These are phyloP conservation scores for Hippoglossus hippoglossus DNA, from an alignment of 2,797 vertebrate species.

Conservation along the genomic window DNA sequence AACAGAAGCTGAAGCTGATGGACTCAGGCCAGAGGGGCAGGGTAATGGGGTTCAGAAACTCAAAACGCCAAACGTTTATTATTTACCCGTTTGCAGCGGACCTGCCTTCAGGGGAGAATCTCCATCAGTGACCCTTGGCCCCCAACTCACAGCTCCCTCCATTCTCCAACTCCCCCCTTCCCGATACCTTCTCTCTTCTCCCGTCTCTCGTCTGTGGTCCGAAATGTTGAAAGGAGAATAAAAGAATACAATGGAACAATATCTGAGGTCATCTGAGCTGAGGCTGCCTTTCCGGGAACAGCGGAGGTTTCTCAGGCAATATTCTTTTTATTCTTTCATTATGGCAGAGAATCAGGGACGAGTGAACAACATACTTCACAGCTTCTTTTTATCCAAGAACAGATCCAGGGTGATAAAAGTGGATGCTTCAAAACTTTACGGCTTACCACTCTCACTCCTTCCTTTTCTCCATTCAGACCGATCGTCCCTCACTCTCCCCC, in stretches of 20 bases:
- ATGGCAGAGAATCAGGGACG: slow-evolving; percentile 57
- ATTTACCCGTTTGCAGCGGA: slow-evolving; percentile 60
- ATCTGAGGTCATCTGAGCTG: slow-evolving; percentile 67
- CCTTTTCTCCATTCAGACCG: slow-evolving; percentile 25
- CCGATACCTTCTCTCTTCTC: slow-evolving; percentile 9
- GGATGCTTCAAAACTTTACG: slow-evolving; percentile 54
- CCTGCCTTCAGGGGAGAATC: slow-evolving; percentile 71
- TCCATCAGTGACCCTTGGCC: slow-evolving; percentile 63
- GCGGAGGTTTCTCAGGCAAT: slow-evolving; percentile 60
- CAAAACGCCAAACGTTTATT: slow-evolving; percentile 70
- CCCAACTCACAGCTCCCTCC: slow-evolving; percentile 19
- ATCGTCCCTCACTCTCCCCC: not conserved
- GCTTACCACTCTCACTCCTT: slow-evolving; percentile 33
- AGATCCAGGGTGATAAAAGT: slow-evolving; percentile 66
- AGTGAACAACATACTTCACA: slow-evolving; percentile 69
- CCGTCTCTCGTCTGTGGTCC: slow-evolving; percentile 39
- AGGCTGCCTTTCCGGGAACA: slow-evolving; percentile 57
- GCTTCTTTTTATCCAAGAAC: slow-evolving; percentile 57
- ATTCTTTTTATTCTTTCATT: slow-evolving; percentile 68
- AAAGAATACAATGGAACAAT: slow-evolving; percentile 66
- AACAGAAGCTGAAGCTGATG: not conserved
- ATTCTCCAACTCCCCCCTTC: not conserved
- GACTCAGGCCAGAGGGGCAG: slow-evolving; percentile 16
- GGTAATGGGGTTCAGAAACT: slow-evolving; percentile 52
- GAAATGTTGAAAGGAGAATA: slow-evolving; percentile 66